phyloP scores from a whole-genome alignment of 1,140 invertebrate species.

The Brachionus sp. region DNA sequence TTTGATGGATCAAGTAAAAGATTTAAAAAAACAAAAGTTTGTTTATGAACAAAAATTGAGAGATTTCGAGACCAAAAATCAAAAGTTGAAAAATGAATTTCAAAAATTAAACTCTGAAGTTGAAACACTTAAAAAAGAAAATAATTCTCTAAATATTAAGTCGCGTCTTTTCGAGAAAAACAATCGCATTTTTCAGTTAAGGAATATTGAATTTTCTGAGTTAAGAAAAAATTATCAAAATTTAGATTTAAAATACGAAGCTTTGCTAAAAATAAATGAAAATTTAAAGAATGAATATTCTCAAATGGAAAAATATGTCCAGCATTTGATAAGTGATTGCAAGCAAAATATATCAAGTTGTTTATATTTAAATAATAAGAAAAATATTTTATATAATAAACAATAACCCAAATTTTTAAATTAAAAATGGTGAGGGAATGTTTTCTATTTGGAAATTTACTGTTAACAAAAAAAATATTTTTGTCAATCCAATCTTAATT shows the following conservation, averaged over 20 bases:
- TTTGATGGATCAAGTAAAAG: background rate
- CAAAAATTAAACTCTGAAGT: background rate
- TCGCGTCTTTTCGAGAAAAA: background rate
- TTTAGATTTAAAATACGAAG: constrained; percentile 18
- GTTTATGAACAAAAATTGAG: background rate
- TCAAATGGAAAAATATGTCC: background rate
- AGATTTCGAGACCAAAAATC: background rate
- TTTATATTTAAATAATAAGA: background rate
- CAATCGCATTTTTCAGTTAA: background rate
- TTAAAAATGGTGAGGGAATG: background rate
- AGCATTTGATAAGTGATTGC: background rate
- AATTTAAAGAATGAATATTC: background rate
- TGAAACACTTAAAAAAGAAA: constrained; percentile 14
- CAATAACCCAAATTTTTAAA: background rate
- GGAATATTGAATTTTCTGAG: background rate
- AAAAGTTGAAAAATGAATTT: background rate
- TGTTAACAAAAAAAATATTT: too few species aligned
- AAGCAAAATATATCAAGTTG: background rate
- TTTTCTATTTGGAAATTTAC: too few species aligned
- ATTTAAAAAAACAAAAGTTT: background rate
- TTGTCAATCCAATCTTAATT: too few species aligned
- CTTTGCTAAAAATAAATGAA: constrained; percentile 1
- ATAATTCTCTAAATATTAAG: constrained; percentile 2
- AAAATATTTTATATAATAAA: background rate
- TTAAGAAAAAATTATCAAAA: background rate